phyloP scores from a whole-genome alignment of 1,140 invertebrate genomes.

The Dolichoris vasculosae region DNA sequence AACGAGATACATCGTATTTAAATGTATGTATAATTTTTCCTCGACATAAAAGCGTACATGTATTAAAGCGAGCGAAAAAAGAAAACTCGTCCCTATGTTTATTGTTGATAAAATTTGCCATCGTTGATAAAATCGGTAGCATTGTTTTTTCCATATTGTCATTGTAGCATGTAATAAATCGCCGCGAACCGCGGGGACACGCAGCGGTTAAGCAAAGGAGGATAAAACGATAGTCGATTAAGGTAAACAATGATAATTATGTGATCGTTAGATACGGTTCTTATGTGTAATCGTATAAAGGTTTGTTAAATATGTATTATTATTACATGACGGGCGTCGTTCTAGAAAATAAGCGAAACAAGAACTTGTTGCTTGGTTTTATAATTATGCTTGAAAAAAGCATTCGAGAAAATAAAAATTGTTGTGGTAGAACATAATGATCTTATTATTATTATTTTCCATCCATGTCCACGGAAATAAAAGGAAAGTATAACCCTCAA shows the following conservation, averaged over 20 bases:
- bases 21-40: slow-evolving; percentile 1
- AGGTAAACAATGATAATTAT: slow-evolving; percentile 63
- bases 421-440: slow-evolving; percentile 67
- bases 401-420: slow-evolving; percentile 70
- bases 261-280: slow-evolving; percentile 64
- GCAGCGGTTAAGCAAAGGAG: background rate
- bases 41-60: background rate
- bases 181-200: background rate
- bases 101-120: slow-evolving; percentile 18
- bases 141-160: slow-evolving; percentile 19
- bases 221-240: slow-evolving; percentile 55
- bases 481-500: background rate
- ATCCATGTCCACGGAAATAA: background rate
- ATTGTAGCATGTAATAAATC: slow-evolving; percentile 26
- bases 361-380: slow-evolving; percentile 74
- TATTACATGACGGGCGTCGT: slow-evolving; percentile 52
- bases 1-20: slow-evolving; percentile 13
- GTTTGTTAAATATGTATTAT: slow-evolving; percentile 71
- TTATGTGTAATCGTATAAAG: slow-evolving; percentile 54
- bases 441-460: slow-evolving; percentile 30
- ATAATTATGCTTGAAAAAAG: slow-evolving; percentile 73
- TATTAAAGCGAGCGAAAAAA: background rate
- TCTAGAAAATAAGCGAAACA: slow-evolving; percentile 55
- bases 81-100: slow-evolving; percentile 2
- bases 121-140: background rate